Evolutionary conservation across 2,113 vertebrate genomes (phyloP).

Genomic region (Furnarius figulus): DNA sequence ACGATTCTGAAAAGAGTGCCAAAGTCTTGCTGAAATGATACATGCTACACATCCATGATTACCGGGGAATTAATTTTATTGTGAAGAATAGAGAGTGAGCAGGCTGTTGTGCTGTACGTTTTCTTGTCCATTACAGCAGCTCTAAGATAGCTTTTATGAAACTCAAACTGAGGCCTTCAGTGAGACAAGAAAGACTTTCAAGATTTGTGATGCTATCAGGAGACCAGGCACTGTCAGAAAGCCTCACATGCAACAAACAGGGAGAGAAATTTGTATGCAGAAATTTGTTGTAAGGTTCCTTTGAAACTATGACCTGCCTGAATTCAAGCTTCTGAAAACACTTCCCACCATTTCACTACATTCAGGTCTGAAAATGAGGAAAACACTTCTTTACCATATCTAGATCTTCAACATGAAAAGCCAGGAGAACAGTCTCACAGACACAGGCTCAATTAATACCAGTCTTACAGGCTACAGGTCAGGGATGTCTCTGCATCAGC

Average conservation of each 20-base stretch:
- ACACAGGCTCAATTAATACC: background rate
- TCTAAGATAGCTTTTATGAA: background rate
- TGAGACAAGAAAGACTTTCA: background rate
- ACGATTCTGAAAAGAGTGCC: conserved; percentile 13
- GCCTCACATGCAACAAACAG: background rate
- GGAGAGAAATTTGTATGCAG: background rate
- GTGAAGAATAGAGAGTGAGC: background rate
- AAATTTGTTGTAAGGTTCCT: background rate
- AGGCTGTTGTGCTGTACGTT: background rate
- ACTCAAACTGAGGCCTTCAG: conserved; percentile 2
- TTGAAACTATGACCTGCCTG: conserved; percentile 1
- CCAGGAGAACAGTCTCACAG: background rate
- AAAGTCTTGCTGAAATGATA: conserved; percentile 38
- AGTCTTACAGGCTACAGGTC: background rate
- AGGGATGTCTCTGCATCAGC: background rate
- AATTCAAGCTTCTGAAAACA: background rate
- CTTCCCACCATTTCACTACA: background rate
- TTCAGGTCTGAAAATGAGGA: background rate
- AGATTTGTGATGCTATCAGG: conserved; percentile 8
- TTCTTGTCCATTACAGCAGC: background rate
- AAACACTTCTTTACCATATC: background rate
- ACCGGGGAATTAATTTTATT: conserved; percentile 23
- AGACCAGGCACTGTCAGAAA: background rate
- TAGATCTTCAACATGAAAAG: background rate
- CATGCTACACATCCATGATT: background rate